phyloP scores from a whole-genome alignment of 2,113 vertebrate species.

The Willisornis vidua region DNA sequence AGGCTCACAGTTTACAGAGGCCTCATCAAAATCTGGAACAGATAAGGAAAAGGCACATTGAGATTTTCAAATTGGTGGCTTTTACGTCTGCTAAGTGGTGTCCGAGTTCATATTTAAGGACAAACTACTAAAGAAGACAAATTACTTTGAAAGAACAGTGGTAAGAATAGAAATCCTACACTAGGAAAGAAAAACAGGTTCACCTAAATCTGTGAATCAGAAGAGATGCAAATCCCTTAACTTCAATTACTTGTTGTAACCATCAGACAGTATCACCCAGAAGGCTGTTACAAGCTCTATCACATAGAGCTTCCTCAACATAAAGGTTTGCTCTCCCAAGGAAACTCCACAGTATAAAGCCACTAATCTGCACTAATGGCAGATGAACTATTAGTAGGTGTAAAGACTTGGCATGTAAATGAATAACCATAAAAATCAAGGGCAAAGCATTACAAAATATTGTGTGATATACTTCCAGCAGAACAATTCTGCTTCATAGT shows the following conservation, averaged over 20 bases:
- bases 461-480: neutral
- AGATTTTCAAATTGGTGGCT: neutral
- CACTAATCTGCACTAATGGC: neutral
- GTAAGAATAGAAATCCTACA: neutral
- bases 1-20: neutral
- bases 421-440: neutral
- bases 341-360: neutral
- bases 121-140: neutral
- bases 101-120: neutral
- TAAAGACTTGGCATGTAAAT: neutral
- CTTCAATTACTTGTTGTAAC: neutral
- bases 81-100: neutral
- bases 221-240: neutral
- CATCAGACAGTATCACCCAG: neutral
- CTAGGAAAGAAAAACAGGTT: neutral
- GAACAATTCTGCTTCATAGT: neutral
- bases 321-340: neutral
- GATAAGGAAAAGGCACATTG: neutral
- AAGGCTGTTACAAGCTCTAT: neutral
- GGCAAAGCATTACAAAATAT: neutral
- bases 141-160: neutral
- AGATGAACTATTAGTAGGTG: neutral
- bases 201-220: neutral
- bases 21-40: neutral
- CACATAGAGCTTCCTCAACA: neutral